Conservation (phyloP, 2,797 vertebrate species). For the Myotis daubentonii region DNA sequence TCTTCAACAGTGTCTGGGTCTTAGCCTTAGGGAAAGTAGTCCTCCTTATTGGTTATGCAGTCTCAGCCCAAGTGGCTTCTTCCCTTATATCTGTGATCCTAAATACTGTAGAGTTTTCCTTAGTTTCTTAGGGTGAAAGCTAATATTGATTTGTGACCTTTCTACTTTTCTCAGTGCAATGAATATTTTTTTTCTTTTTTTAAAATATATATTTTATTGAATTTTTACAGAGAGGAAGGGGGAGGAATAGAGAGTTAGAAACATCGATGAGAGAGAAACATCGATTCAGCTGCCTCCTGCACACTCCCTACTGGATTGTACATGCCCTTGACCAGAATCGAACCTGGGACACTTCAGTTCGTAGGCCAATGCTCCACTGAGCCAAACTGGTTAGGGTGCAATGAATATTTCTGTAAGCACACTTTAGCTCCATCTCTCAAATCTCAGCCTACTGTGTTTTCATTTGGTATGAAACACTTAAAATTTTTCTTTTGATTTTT, state of each 20-base stretch:
- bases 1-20: not conserved
- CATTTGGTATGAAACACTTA: constrained; percentile 16
- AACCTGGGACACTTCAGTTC: no score
- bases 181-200: not conserved
- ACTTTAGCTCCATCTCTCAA: not conserved
- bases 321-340: no score
- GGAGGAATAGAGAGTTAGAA: no score
- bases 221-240: no score
- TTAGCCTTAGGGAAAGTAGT: not conserved
- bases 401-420: not conserved
- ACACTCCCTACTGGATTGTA: no score
- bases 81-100: not conserved
- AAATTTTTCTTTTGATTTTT: constrained; percentile 31
- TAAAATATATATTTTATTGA: no score
- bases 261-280: no score
- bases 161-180: not conserved
- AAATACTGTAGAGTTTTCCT: not conserved
- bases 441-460: not conserved
- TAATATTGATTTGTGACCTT: not conserved
- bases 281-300: no score
- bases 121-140: not conserved
- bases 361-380: no score
- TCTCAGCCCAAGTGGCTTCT: not conserved
- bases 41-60: not conserved
- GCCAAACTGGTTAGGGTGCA: no score